Percentiles rank a stretch among this genome's conserved stretches.
Evolutionary conservation across 2,888 invertebrate species (phyloP).

Genomic region (Protodeltote pygarga): DNA sequence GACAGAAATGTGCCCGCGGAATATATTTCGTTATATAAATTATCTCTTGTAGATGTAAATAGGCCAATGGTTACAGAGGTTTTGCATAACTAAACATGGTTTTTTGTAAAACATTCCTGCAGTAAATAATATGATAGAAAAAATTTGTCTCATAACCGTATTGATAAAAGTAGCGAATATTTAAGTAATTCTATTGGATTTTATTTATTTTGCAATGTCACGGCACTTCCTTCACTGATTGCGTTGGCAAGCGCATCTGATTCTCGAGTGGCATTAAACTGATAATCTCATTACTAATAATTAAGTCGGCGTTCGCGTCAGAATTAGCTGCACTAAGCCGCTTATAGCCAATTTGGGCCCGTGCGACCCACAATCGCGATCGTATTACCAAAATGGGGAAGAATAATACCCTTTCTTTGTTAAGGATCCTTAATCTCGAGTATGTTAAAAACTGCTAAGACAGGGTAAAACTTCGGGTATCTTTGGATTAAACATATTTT

Average conservation of each 20-base stretch:
- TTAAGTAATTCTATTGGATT: slow-evolving; percentile 3
- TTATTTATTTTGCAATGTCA: slow-evolving; percentile 27
- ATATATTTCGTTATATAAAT: too few relatives aligned
- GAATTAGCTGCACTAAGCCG: slow-evolving; percentile 59
- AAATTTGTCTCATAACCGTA: too few relatives aligned
- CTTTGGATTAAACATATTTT: background rate
- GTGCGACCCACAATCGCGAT: slow-evolving; percentile 45
- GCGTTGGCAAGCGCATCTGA: slow-evolving; percentile 24
- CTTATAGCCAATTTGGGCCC: slow-evolving; percentile 57
- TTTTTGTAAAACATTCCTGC: too few relatives aligned
- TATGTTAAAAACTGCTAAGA: slow-evolving; percentile 9
- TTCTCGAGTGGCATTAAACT: slow-evolving; percentile 48
- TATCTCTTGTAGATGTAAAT: too few relatives aligned
- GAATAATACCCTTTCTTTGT: slow-evolving; percentile 41
- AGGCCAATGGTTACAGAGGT: too few relatives aligned
- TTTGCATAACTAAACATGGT: too few relatives aligned
- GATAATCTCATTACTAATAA: slow-evolving; percentile 58
- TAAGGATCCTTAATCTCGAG: slow-evolving; percentile 18
- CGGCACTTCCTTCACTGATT: slow-evolving; percentile 8
- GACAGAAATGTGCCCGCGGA: too few relatives aligned
- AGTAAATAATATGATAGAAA: too few relatives aligned
- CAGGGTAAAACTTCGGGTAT: background rate
- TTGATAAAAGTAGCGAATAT: too few relatives aligned
- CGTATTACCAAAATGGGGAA: slow-evolving; percentile 43
- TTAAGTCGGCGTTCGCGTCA: slow-evolving; percentile 46